Conservation (phyloP, 2,113 vertebrate genomes). For the Ptilonorhynchus violaceus region DNA sequence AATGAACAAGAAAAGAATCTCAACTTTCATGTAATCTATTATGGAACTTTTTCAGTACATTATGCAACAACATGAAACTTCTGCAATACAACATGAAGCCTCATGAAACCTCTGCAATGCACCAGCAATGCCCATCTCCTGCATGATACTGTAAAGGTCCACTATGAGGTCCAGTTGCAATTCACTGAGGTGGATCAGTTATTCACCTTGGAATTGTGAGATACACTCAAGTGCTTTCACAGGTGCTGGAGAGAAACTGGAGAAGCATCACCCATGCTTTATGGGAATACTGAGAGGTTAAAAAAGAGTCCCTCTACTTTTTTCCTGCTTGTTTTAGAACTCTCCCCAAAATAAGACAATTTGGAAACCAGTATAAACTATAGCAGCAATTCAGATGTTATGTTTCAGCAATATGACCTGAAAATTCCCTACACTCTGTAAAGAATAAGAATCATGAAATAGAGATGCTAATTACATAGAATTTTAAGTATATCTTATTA, state of each 20-base stretch:
- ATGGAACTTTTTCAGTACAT: background rate
- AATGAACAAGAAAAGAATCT: background rate
- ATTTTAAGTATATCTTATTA: background rate
- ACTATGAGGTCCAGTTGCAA: background rate
- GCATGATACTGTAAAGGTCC: background rate
- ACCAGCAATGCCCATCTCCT: background rate
- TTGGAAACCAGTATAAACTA: background rate
- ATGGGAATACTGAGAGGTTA: background rate
- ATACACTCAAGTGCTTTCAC: background rate
- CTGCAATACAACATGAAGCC: background rate
- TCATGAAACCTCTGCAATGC: background rate
- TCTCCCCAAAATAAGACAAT: background rate
- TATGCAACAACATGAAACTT: background rate
- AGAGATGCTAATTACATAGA: background rate
- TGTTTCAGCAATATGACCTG: background rate
- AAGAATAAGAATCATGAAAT: background rate
- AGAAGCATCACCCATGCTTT: background rate
- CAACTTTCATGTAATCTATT: background rate
- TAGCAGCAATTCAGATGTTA: background rate
- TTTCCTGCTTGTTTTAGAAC: background rate
- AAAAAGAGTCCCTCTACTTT: background rate
- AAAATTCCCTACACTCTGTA: background rate
- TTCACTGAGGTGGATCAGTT: background rate
- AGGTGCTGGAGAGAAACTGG: background rate
- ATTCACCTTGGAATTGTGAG: background rate